Evolutionary conservation across 37 sponge, comb jelly and placozoan genomes (phyloP).

Genomic region (Halisarca cf. caerulea): DNA sequence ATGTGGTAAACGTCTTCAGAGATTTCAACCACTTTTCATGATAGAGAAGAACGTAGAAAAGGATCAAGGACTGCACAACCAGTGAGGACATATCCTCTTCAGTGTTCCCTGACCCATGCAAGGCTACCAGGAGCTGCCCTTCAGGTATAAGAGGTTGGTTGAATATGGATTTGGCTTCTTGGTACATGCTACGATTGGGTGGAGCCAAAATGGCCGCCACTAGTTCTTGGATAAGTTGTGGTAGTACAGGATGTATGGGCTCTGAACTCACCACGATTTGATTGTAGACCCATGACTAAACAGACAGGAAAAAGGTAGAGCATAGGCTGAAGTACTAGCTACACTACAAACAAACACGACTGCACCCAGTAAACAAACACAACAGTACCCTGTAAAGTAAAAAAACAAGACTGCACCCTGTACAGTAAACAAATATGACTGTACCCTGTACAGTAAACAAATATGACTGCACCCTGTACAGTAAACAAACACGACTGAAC

Average conservation of each 20-base stretch:
- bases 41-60: constrained; percentile 76
- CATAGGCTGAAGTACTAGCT: not conserved
- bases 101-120: constrained; percentile 14
- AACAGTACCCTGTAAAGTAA: not conserved
- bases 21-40: constrained; percentile 68
- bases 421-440: too few relatives aligned
- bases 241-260: constrained; percentile 71
- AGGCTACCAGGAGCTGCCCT: constrained; percentile 58
- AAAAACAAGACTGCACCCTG: too few relatives aligned
- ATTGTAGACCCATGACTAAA: constrained; percentile 74
- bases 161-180: not conserved
- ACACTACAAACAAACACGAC: not conserved
- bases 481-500: too few relatives aligned
- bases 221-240: constrained; percentile 69
- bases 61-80: constrained; percentile 56
- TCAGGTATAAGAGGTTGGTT: constrained; percentile 53
- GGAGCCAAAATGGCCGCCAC: constrained; percentile 59
- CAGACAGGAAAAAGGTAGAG: not conserved
- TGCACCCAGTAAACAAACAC: not conserved
- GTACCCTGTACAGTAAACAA: too few relatives aligned
- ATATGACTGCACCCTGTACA: too few relatives aligned
- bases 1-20: constrained; percentile 33
- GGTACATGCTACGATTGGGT: not conserved
- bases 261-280: constrained; percentile 51
- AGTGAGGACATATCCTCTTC: not conserved